Base-by-base conservation (phyloP, 2,797 vertebrate species). In the Anguilla pacifica region DNA sequence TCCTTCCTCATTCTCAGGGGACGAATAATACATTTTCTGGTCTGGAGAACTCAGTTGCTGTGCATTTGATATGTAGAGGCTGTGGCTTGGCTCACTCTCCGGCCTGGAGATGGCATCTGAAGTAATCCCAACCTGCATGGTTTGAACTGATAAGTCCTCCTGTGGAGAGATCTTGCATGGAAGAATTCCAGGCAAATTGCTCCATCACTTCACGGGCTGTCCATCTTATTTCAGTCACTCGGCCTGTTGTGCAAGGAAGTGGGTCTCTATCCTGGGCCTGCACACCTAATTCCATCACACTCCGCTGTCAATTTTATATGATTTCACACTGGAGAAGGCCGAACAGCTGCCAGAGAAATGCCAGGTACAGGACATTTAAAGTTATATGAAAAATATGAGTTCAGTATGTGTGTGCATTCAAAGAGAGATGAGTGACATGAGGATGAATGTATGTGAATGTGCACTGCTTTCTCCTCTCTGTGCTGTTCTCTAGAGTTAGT, bases 101-200 rank as follows among this genome's bases (percentile, higher is more conserved):
- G 39, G 74, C 17, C 74, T 51, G 79, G 22, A 82, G 79, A 82
- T 82, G 46, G 43, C 79, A 82, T 82, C 79, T n/a, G 79, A n/a
- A 82, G 25, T 82, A 82, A 82, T 49, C 79, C 79, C 22, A 51
- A 15, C 79, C 22, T n/a, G 79, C 79, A 49, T 82, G 79, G 79
- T n/a, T 19, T 25, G 43, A 25, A 46, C 43, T 82, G 79, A 82
- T 82, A 82, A 82, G 46, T n/a, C 35, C 74, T 6, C 35, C 74
- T 15, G 19, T 77, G 79, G 19, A 49, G 25, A 51, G 79, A 51
- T 82, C 46, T n/a, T 51, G 46, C 43, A 51, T 51, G 79, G 79
- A 25, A 46, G 46, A 82, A 82, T 82, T 25, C 46, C 79, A 10
- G 46, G 43, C 43, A 82, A 82, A 82, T 82, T 82, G 46, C 46